Conservation (phyloP, 2,113 vertebrate species). For the Labrus mixtus region DNA sequence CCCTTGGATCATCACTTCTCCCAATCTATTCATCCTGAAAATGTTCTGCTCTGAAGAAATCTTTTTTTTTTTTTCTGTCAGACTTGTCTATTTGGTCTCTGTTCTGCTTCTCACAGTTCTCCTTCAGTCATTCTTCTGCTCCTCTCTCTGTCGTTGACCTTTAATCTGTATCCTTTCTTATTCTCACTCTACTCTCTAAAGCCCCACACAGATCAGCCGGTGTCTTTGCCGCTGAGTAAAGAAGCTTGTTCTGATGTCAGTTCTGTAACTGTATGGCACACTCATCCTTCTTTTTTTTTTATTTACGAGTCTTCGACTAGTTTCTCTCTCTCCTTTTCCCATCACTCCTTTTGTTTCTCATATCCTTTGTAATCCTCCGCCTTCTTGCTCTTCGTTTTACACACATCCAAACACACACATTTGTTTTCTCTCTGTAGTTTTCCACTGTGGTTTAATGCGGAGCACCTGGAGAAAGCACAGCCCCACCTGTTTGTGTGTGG, state of each 20-base stretch:
- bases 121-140: not conserved
- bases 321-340: conserved; percentile 15
- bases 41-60: no score
- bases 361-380: conserved; percentile 37
- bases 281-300: conserved; percentile 25
- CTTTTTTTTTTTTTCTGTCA: not conserved
- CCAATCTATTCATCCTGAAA: no score
- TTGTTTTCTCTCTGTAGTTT: conserved; percentile 51
- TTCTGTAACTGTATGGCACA: conserved; percentile 36
- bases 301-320: conserved; percentile 15
- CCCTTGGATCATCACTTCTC: no score
- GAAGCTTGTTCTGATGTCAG: conserved; percentile 41
- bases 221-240: conserved; percentile 12
- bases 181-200: conserved; percentile 5
- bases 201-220: conserved; percentile 14
- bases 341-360: conserved; percentile 28
- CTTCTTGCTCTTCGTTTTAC: conserved; percentile 26
- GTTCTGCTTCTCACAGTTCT: not conserved
- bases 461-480: conserved; percentile 70
- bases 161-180: conserved; percentile 1
- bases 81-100: not conserved
- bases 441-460: conserved; percentile 66
- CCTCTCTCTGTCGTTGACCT: conserved; percentile 12
- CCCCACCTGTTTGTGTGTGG: conserved; percentile 68
- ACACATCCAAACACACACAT: conserved; percentile 6